Evolutionary conservation across 2,888 invertebrate genomes (phyloP).

Genomic region (Chorisops tibialis): DNA sequence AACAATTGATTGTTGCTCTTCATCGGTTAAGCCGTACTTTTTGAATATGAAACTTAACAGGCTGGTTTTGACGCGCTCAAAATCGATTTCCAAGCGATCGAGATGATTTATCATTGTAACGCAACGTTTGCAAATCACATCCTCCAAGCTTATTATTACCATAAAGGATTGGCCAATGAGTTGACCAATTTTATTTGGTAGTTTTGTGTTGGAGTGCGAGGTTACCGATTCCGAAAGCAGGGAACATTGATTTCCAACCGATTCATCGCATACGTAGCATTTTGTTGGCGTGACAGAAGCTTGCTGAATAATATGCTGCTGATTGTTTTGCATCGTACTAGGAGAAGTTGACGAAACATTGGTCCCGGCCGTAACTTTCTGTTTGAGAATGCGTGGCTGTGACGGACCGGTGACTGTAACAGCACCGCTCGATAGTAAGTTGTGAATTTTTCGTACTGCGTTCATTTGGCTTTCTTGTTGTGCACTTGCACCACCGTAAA

Average conservation of each 20-base stretch:
- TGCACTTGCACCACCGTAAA: conserved; percentile 31
- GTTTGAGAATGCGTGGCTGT: conserved; percentile 50
- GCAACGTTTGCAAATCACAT: conserved; percentile 53
- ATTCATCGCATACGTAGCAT: conserved; percentile 53
- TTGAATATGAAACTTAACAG: conserved; percentile 49
- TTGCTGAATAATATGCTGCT: conserved; percentile 9
- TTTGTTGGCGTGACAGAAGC: conserved; percentile 31
- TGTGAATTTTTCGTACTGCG: conserved; percentile 52
- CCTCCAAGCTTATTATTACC: conserved; percentile 53
- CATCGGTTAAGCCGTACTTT: conserved; percentile 51
- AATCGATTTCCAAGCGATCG: conserved; percentile 53
- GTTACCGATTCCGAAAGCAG: conserved; percentile 49
- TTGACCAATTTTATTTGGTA: conserved; percentile 55
- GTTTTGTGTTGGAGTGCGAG: conserved; percentile 51
- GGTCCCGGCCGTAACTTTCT: conserved; percentile 36
- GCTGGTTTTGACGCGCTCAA: conserved; percentile 50
- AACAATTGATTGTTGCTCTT: conserved; percentile 33
- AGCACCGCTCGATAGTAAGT: conserved; percentile 51
- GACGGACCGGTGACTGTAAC: conserved; percentile 51
- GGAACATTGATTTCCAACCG: conserved; percentile 43
- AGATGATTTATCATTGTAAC: conserved; percentile 52
- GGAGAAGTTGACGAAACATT: conserved; percentile 34
- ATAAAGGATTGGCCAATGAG: conserved; percentile 54
- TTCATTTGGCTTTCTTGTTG: conserved; percentile 30
- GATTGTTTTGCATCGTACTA: conserved; percentile 35